These are phyloP conservation scores for Paracanthobrama guichenoti DNA, from an alignment of 2,113 vertebrate species.

Conservation along the genomic window DNA sequence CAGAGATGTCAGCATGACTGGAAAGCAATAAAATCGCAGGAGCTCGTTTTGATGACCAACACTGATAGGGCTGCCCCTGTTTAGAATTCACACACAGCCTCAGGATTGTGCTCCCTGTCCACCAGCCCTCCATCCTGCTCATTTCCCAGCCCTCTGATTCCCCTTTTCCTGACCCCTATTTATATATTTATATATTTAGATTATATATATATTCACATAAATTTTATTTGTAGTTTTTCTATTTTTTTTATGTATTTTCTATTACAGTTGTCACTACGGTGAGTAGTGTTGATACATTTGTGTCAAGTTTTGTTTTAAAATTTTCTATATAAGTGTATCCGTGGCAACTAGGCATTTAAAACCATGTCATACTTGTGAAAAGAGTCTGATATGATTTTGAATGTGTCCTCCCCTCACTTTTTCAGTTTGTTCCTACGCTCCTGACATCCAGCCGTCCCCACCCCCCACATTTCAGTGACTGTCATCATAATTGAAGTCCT, in stretches of 20 bases:
- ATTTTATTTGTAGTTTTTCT: no score
- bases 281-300: background rate
- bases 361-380: background rate
- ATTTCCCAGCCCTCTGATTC: background rate
- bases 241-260: no score
- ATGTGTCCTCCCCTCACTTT: background rate
- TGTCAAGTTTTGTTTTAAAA: background rate
- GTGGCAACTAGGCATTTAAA: background rate
- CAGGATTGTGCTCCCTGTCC: background rate
- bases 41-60: slow-evolving; percentile 34
- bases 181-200: no score
- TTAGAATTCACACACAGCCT: slow-evolving; percentile 42
- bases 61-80: slow-evolving; percentile 39
- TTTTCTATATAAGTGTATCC: background rate
- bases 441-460: background rate
- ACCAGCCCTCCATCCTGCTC: background rate
- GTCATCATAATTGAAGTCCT: background rate
- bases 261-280: background rate
- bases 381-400: background rate
- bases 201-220: no score
- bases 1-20: background rate
- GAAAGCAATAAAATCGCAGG: slow-evolving; percentile 41
- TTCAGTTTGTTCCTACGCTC: background rate
- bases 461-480: background rate
- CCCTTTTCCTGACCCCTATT: background rate